Conservation (phyloP, 2,797 vertebrate species). For the Sphaeramia orbicularis region DNA sequence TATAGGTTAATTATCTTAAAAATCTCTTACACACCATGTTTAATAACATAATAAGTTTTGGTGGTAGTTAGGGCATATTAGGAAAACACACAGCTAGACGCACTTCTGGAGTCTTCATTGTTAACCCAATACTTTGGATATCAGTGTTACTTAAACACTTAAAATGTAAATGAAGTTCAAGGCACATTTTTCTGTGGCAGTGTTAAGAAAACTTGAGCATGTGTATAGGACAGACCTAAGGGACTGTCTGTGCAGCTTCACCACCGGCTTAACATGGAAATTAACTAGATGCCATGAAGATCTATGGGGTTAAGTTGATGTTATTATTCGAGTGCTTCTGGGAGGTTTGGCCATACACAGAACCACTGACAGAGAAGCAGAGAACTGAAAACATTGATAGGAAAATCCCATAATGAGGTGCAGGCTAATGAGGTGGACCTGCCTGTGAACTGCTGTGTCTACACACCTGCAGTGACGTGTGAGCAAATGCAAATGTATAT, state of each 20-base stretch:
- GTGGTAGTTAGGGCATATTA: conserved; percentile 22
- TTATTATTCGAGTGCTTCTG: conserved; percentile 47
- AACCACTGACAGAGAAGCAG: conserved; percentile 44
- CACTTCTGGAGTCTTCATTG: conserved; percentile 4
- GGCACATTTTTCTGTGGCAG: conserved; percentile 9
- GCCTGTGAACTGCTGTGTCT: conserved; percentile 26
- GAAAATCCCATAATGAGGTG: conserved; percentile 55
- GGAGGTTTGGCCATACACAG: conserved; percentile 41
- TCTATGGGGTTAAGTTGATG: conserved; percentile 43
- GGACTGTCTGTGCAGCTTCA: conserved; percentile 31
- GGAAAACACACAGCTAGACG: not conserved
- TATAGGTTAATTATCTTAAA: conserved; percentile 45
- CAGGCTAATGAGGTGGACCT: conserved; percentile 53
- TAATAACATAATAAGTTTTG: conserved; percentile 34
- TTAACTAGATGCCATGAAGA: conserved; percentile 39
- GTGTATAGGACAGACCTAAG: conserved; percentile 23
- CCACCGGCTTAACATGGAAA: conserved; percentile 41
- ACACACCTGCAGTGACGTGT: conserved; percentile 33
- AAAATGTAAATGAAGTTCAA: conserved; percentile 14
- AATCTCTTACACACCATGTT: conserved; percentile 16
- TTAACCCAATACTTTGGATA: conserved; percentile 10
- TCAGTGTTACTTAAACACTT: conserved; percentile 18
- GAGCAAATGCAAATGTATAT: not conserved
- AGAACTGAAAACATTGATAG: conserved; percentile 33
- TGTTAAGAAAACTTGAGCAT: not conserved